Base-by-base conservation (phyloP, 2,888 invertebrate genomes). In the Gandaritis pyraliata region DNA sequence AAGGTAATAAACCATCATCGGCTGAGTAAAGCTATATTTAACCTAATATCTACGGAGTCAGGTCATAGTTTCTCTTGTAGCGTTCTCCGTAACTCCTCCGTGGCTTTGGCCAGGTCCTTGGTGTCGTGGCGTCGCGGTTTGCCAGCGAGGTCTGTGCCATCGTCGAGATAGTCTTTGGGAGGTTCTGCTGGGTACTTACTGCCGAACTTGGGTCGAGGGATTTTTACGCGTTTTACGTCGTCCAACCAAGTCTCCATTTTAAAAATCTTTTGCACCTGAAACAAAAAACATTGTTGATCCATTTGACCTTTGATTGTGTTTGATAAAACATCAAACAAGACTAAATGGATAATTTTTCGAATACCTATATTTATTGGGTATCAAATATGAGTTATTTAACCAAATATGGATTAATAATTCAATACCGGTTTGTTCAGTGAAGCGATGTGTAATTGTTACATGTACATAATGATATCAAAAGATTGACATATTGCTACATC, bases 171-270 rank as follows among this genome's bases (percentile, higher is more conserved):
- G 83, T 97, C 96, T 83, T 96, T 95, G 11, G 96, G 96, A 13
- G 96, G 96, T 77, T 96, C 96, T 61, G 92, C 94, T 59, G 95
- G 96, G 74, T 93, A 95, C 77, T 92, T 94, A 72, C 93, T 93
- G 52, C 94, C 95, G 79, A 97, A 96, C 92, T 97, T 97, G 5
- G 97, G 97, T 69, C 97, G 94, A 29, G 97, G 97, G 75, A 97
- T 97, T 73, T 96, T 93, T 66, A 97, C 95, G 72, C 96, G 94
- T 85, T 97, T 96, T 50, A 97, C 96, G 84, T 97, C 96, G 70
- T 94, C 95, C 77, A 97, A 86, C 96, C 97, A 97, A 73, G 96
- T 95, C 82, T 97, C 97, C 97, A 97, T 97, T 12, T 48, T 56
- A 43, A 15, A 38, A 52, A 53, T 23, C 13, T 45, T 41, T 55